Percentiles rank a stretch among this genome's conserved stretches.
phyloP scores from a whole-genome alignment of 2,888 invertebrate genomes.

The Ligdia adustata region DNA sequence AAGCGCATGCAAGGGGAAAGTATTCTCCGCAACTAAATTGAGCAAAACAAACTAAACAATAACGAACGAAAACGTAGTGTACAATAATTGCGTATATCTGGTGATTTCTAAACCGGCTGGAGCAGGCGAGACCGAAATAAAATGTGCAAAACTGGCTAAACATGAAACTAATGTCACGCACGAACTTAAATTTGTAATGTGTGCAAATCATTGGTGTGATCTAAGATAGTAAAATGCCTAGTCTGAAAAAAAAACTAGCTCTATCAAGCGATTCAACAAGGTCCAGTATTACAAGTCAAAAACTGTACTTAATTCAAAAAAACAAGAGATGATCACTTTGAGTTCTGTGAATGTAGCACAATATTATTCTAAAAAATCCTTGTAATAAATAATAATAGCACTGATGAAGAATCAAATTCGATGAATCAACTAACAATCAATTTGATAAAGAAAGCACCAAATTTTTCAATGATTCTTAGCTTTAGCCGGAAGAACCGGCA shows the following conservation, averaged over 20 bases:
- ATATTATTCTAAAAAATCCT: too few relatives aligned
- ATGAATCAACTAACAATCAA: too few relatives aligned
- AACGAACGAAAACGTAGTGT: constrained; percentile 37
- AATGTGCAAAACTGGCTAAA: constrained; percentile 13
- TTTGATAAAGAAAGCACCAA: too few relatives aligned
- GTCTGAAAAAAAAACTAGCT: background rate
- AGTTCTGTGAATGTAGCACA: too few relatives aligned
- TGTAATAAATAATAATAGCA: too few relatives aligned
- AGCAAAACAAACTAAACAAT: constrained; percentile 27
- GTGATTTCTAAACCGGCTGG: constrained; percentile 44
- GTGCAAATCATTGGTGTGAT: background rate
- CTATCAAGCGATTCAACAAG: too few relatives aligned
- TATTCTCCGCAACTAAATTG: constrained; percentile 15
- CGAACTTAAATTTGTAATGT: background rate
- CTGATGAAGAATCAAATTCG: background rate
- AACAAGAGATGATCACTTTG: too few relatives aligned
- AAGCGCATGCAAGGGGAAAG: background rate
- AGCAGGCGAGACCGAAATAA: constrained; percentile 35
- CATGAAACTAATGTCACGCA: constrained; percentile 37
- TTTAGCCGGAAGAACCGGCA: constrained; percentile 1
- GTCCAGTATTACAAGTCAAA: too few relatives aligned
- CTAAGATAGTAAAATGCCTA: background rate
- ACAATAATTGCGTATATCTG: constrained; percentile 43
- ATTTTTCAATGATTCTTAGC: background rate
- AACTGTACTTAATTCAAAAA: too few relatives aligned